Conservation (phyloP, 2,888 invertebrate species). For the Blastobasis lacticolella region DNA sequence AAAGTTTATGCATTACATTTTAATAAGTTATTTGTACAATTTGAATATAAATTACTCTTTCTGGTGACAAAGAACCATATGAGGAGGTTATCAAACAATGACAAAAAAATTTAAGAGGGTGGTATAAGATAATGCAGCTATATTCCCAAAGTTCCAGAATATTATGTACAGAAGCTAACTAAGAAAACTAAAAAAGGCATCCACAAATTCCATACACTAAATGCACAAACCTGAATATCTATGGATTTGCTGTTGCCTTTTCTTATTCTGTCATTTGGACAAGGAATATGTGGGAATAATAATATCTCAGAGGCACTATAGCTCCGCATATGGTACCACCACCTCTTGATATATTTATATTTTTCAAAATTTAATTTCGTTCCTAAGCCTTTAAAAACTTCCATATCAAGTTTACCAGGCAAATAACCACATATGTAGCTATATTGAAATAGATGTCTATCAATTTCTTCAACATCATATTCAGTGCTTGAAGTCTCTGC, state of each 20-base stretch:
- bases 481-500: constrained; percentile 22
- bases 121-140: not conserved
- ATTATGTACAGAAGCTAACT: constrained; percentile 6
- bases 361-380: constrained; percentile 41
- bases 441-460: constrained; percentile 62
- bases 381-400: constrained; percentile 43
- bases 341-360: constrained; percentile 70
- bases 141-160: not conserved
- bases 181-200: constrained; percentile 13
- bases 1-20: not conserved
- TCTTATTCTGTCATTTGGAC: constrained; percentile 30
- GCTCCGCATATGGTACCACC: constrained; percentile 77
- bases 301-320: constrained; percentile 67
- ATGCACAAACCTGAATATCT: constrained; percentile 48
- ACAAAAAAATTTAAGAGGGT: not conserved
- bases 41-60: not conserved
- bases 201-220: not conserved
- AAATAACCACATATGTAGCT: constrained; percentile 75
- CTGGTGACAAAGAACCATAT: constrained; percentile 58
- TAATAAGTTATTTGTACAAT: no score
- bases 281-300: constrained; percentile 43
- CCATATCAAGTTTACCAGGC: constrained; percentile 68
- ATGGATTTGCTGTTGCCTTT: constrained; percentile 29
- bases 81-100: constrained; percentile 29
- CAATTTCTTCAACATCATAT: constrained; percentile 42